Conservation (phyloP, 2,113 vertebrate species). For the Hipposideros armiger region DNA sequence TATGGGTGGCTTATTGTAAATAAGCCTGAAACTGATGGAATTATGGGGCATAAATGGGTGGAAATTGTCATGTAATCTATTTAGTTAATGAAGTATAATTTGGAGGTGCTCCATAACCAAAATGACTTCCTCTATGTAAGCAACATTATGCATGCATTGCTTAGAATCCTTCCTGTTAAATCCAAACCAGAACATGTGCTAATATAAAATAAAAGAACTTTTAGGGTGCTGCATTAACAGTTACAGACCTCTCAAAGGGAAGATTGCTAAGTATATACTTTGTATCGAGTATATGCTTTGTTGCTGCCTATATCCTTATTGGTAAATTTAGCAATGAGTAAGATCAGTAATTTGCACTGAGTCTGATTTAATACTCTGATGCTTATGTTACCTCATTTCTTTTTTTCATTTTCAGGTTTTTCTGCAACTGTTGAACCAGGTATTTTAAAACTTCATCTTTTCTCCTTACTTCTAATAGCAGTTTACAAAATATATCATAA, state of each 20-base stretch:
- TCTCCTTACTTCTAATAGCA: neutral
- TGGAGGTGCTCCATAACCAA: neutral
- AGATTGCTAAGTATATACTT: neutral
- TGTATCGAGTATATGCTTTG: neutral
- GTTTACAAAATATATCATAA: neutral
- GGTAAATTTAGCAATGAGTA: neutral
- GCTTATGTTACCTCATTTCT: neutral
- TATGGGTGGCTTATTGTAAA: conserved; percentile 18
- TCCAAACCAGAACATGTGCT: neutral
- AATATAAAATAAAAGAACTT: neutral
- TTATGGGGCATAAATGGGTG: neutral
- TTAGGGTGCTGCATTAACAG: neutral
- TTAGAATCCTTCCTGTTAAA: neutral
- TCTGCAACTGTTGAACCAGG: neutral
- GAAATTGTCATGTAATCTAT: neutral
- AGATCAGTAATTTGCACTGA: neutral
- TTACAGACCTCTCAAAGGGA: neutral
- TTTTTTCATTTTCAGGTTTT: conserved; percentile 3
- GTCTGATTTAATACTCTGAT: neutral
- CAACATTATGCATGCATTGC: neutral
- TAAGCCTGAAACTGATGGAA: neutral
- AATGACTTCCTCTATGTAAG: neutral
- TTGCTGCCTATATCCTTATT: neutral
- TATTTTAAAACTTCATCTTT: conserved; percentile 39
- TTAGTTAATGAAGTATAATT: conserved; percentile 21